Conservation (phyloP, 2,797 vertebrate genomes). For the Micropoecilia bifurca region DNA sequence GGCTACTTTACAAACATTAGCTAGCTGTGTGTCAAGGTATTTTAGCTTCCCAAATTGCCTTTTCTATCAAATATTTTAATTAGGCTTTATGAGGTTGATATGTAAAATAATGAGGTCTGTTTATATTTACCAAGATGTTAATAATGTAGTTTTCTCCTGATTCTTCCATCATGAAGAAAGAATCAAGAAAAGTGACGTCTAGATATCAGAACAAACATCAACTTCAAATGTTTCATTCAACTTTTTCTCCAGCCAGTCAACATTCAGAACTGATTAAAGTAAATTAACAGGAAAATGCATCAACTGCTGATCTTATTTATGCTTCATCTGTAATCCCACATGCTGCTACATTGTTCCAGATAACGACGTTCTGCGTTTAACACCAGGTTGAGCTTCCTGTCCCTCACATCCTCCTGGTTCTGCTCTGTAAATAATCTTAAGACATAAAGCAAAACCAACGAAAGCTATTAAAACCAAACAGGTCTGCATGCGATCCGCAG, state of each 20-base stretch:
- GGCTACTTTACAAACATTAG: no score
- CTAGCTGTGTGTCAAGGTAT: no score
- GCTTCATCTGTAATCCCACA: not conserved
- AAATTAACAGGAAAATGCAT: constrained; percentile 4
- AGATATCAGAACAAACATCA: not conserved
- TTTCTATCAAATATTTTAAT: no score
- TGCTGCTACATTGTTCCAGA: not conserved
- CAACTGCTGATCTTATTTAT: not conserved
- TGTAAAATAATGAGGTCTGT: no score
- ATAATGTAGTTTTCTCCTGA: not conserved
- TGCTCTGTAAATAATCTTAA: not conserved
- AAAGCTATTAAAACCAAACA: constrained; percentile 3
- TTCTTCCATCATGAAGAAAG: not conserved
- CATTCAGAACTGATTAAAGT: constrained; percentile 6
- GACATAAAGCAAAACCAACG: not conserved
- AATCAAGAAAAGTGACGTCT: not conserved
- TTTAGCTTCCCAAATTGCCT: no score
- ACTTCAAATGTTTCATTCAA: not conserved
- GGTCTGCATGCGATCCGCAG: not conserved
- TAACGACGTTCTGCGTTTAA: not conserved
- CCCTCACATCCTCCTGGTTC: not conserved
- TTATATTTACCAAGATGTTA: not conserved
- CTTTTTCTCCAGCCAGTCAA: not conserved
- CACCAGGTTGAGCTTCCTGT: not conserved
- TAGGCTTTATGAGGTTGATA: no score